phyloP scores from a whole-genome alignment of 64 coral and sea anemone genomes.

The Porites australiensis region DNA sequence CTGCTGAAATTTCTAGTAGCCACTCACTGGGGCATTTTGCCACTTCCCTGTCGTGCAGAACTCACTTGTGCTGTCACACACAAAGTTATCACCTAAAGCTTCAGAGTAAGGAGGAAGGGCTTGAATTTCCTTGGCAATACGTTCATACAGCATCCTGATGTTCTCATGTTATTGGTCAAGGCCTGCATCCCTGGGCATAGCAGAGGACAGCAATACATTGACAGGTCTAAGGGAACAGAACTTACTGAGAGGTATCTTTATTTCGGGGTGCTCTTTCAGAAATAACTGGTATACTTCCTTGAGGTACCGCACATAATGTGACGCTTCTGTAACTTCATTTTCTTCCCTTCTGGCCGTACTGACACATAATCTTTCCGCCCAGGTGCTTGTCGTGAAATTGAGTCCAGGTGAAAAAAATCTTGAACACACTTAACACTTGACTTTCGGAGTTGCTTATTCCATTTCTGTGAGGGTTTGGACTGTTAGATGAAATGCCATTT shows the following conservation, averaged over 20 bases:
- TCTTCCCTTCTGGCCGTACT: conserved; percentile 27
- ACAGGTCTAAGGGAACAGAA: conserved; percentile 48
- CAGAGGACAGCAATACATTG: conserved; percentile 50
- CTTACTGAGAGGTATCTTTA: conserved; percentile 53
- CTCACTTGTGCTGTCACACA: conserved; percentile 59
- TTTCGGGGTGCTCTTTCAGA: conserved; percentile 27
- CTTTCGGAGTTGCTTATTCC: conserved; percentile 28
- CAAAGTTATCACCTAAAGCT: conserved; percentile 35
- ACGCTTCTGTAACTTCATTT: conserved; percentile 32
- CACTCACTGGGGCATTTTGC: conserved; percentile 35
- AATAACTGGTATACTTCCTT: conserved; percentile 64
- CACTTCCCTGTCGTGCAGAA: conserved; percentile 59
- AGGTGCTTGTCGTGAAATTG: conserved; percentile 38
- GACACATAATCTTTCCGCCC: conserved; percentile 23
- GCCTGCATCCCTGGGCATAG: conserved; percentile 59
- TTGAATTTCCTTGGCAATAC: conserved; percentile 33
- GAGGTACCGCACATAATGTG: conserved; percentile 33
- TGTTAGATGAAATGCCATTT: background rate
- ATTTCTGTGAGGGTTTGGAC: background rate
- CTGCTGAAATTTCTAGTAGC: background rate
- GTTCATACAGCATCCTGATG: conserved; percentile 63
- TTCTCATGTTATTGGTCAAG: conserved; percentile 71
- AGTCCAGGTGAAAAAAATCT: conserved; percentile 43
- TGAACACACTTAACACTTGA: conserved; percentile 16
- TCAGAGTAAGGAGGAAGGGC: conserved; percentile 44